phyloP scores from a whole-genome alignment of 2,888 invertebrate species.

The Lysandra bellargus region DNA sequence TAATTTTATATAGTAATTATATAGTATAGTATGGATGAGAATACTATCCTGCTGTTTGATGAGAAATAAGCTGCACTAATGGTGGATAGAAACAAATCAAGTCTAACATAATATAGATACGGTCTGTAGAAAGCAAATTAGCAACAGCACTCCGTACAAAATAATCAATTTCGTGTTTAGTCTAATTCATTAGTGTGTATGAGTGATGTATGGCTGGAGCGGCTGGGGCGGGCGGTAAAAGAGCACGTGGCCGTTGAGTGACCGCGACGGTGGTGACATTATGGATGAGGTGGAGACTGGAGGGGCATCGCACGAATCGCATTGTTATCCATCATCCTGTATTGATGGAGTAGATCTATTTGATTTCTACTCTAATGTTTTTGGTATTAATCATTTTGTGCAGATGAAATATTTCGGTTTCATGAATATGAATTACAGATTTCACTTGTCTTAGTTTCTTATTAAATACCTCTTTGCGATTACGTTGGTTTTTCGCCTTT shows the following conservation, averaged over 20 bases:
- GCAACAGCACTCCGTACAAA: background rate
- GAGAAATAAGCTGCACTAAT: no score
- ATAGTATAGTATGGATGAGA: no score
- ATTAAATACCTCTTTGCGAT: no score
- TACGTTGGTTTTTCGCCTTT: background rate
- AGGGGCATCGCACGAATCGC: constrained; percentile 53
- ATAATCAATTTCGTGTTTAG: background rate
- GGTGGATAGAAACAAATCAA: no score
- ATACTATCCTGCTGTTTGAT: no score
- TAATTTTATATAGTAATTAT: no score
- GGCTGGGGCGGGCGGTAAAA: constrained; percentile 12
- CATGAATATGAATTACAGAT: background rate
- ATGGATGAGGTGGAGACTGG: constrained; percentile 55
- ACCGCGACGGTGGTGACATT: constrained; percentile 60
- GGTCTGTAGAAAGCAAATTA: background rate
- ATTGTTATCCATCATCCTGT: constrained; percentile 74
- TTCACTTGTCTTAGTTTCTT: background rate
- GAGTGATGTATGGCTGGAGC: constrained; percentile 11
- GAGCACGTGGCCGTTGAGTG: constrained; percentile 46
- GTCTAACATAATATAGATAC: no score
- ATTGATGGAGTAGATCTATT: constrained; percentile 59
- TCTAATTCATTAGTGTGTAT: background rate
- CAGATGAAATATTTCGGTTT: background rate
- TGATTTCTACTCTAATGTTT: constrained; percentile 22
- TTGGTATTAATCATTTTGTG: constrained; percentile 1